Base-by-base conservation (phyloP, 2,888 invertebrate genomes). In the Meiosimyza platycephala region DNA sequence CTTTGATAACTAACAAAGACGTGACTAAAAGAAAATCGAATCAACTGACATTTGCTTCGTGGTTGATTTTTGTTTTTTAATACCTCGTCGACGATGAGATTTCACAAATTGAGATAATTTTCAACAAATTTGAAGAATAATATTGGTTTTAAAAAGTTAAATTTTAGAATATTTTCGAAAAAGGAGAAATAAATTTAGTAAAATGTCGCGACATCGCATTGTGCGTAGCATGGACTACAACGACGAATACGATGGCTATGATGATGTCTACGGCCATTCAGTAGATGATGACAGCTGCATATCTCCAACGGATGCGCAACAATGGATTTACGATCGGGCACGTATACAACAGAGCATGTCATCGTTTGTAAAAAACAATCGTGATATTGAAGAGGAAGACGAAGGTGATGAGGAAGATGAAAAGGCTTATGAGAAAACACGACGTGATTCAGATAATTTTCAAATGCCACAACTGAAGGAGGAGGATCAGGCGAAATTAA, bases 201-300 rank as follows among this genome's bases (percentile, higher is more conserved):
- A 85, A 80, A 96, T 96, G 96, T 93, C 96, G 76, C 92, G 96
- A 66, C 96, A 96, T 85, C 90, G 96, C 77, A 94, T 95, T 88
- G 90, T 96, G 72, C 90, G 96, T 73, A 92, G 93, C 75, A 92
- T 95, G 90, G 94, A 93, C 85, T 95, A 93, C 87, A 92, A 93
- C 47, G 96, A 96, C 81, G 97, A 97, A 83, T 97, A 95, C 84
- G 97, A 97, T 82, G 93, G 83, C 54, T 84, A 84, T 66, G 95
- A 96, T 83, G 87, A 87, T 76, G 96, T 95, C 74, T 98, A 96
- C 85, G 97, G 97, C 13, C 95, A 95, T 86, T 97, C 97, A 3
- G 93, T 97, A 57, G 98, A 98, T 87, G 97, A 98, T 83, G 96
- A 96, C 84, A 94, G 92, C 86, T 94, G 93, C 84, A 92, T 96